Conservation (phyloP, 2,797 vertebrate species). For the Zonotrichia albicollis region DNA sequence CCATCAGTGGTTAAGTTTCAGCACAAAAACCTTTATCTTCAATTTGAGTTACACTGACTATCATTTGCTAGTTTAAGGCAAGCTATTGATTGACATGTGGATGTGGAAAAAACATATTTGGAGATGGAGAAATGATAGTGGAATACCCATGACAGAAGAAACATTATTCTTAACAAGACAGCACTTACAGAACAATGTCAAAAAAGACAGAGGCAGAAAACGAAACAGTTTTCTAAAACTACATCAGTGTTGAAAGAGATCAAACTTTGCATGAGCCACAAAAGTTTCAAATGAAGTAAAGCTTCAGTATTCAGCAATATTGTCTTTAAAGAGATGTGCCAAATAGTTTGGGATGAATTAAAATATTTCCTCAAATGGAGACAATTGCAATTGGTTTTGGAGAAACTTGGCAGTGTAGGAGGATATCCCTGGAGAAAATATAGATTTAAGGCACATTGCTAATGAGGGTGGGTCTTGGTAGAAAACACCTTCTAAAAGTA, state of each 20-base stretch:
- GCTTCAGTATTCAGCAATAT: slow-evolving; percentile 2
- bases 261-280: slow-evolving; percentile 41
- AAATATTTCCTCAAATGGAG: slow-evolving; percentile 48
- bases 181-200: slow-evolving; percentile 64
- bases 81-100: slow-evolving; percentile 70
- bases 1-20: slow-evolving; percentile 23
- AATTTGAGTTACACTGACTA: slow-evolving; percentile 42
- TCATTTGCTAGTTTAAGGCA: slow-evolving; percentile 50
- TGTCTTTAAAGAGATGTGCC: slow-evolving; percentile 28
- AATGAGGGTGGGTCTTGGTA: not conserved
- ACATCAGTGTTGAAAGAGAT: slow-evolving; percentile 35
- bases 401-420: slow-evolving; percentile 12
- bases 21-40: slow-evolving; percentile 32
- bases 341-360: slow-evolving; percentile 33
- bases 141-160: slow-evolving; percentile 64
- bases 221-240: slow-evolving; percentile 52
- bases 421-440: not conserved
- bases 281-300: slow-evolving; percentile 53
- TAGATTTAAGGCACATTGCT: not conserved
- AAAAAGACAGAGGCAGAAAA: slow-evolving; percentile 59
- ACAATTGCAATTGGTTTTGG: slow-evolving; percentile 23
- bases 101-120: slow-evolving; percentile 58
- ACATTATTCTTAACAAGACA: slow-evolving; percentile 52
- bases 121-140: slow-evolving; percentile 33
- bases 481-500: not conserved